These are phyloP conservation scores for Thamnaconus septentrionalis DNA, from an alignment of 2,113 vertebrate genomes.

Conservation along the genomic window DNA sequence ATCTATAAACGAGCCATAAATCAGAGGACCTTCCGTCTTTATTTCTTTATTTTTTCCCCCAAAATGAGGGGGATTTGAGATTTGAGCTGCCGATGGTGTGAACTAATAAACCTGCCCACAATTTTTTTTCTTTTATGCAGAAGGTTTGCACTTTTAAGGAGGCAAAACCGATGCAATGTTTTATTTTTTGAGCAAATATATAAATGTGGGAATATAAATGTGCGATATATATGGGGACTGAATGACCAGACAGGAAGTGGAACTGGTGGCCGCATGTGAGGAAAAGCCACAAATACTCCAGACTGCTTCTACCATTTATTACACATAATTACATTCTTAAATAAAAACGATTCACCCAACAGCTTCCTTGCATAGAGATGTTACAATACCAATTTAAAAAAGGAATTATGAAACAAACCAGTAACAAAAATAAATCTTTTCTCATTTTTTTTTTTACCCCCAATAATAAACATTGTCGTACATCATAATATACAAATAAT, in stretches of 20 bases:
- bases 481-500: slow-evolving; percentile 99
- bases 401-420: slow-evolving; percentile 99
- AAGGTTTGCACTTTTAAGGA: slow-evolving; percentile 5
- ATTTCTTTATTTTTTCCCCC: slow-evolving; percentile 4
- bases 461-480: slow-evolving; percentile 99
- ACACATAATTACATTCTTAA: slow-evolving; percentile 99
- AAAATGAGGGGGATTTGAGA: no score
- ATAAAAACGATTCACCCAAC: slow-evolving; percentile 99
- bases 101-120: slow-evolving; percentile 25
- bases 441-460: slow-evolving; percentile 78
- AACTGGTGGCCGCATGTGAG: slow-evolving; percentile 40
- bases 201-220: slow-evolving; percentile 29
- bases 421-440: slow-evolving; percentile 99
- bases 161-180: not conserved
- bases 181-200: not conserved
- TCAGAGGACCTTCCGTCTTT: slow-evolving; percentile 5
- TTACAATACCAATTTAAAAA: slow-evolving; percentile 99
- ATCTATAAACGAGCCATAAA: slow-evolving; percentile 50
- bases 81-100: slow-evolving; percentile 4
- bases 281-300: slow-evolving; percentile 63
- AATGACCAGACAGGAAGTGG: slow-evolving; percentile 51
- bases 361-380: slow-evolving; percentile 99
- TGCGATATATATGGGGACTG: slow-evolving; percentile 18
- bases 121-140: not conserved
- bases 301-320: slow-evolving; percentile 99